phyloP scores from a whole-genome alignment of 1,140 invertebrate species.

The Ceratosolen fusciceps region DNA sequence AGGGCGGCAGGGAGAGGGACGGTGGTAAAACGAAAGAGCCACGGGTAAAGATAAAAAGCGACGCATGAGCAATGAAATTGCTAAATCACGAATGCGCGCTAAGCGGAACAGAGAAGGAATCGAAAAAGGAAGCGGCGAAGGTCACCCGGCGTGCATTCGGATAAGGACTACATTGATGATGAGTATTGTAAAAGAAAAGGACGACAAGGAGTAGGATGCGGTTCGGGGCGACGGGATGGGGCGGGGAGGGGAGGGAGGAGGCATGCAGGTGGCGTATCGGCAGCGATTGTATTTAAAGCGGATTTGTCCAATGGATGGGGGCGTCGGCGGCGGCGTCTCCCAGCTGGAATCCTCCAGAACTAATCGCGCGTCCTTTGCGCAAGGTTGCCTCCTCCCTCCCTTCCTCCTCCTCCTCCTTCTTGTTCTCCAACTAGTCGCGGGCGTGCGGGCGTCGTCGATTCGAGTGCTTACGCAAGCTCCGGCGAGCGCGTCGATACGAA shows the following conservation, averaged over 20 bases:
- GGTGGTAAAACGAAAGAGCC: background rate
- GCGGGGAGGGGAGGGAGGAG: background rate
- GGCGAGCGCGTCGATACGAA: background rate
- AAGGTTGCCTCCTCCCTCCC: constrained; percentile 51
- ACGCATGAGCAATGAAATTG: constrained; percentile 3
- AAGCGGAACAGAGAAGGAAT: constrained; percentile 10
- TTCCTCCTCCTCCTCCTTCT: too few relatives aligned
- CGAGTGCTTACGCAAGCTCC: constrained; percentile 44
- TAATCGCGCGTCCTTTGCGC: constrained; percentile 46
- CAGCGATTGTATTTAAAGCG: constrained; percentile 41
- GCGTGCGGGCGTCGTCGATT: constrained; percentile 17
- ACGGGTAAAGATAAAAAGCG: background rate
- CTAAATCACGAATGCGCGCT: constrained; percentile 20
- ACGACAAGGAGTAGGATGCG: background rate
- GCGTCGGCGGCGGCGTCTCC: too few relatives aligned
- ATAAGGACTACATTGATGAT: constrained; percentile 36
- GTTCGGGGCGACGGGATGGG: background rate
- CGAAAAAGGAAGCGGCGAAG: constrained; percentile 38
- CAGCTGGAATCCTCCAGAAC: constrained; percentile 6
- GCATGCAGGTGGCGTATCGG: background rate
- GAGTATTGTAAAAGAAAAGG: constrained; percentile 18
- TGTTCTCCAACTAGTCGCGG: too few relatives aligned
- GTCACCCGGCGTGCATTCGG: background rate
- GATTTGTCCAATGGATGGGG: constrained; percentile 12
- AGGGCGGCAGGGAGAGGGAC: too few relatives aligned